Base-by-base conservation (phyloP, 2,888 invertebrate species). In the Cheilosia soror region DNA sequence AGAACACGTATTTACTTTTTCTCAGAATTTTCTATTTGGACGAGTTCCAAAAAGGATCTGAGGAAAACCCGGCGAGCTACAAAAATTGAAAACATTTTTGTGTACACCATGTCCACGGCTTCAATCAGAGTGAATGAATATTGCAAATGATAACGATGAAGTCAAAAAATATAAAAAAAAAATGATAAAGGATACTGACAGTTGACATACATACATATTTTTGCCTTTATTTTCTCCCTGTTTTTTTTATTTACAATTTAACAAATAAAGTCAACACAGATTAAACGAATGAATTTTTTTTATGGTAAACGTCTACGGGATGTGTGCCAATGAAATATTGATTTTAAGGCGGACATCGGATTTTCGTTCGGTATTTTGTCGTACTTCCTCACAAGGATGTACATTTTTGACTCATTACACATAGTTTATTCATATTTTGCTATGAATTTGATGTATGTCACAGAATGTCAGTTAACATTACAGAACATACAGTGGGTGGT, bases 1-100 rank as follows among this genome's bases (percentile, higher is more conserved):
- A 72, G 33, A 49, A 42, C 75, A 53, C 40, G 49, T 78, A 72
- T 73, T 78, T 73, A 83, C 72, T 72, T 57, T 31, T n/a, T 40
- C 51, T 25, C 25, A 53, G 40, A 49, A 65, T 66, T 66, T 77
- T 58, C 53, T 15, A 42, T 78, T 66, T 83, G 83, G 83, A 68
- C 37, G 29, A 55, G 29, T 78, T 78, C 58, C 83, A 83, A 83
- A 63, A 58, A 25, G 20, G 20, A 13, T 27, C 53, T n/a, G 7
- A 60, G 27, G n/a, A 62, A 44, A 55, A 11, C 4, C 15, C 7
- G 37, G 1, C 15, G 20, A 9, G 15, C 11, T 37, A 4, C 9
- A 37, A 20, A 40, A 37, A 29, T 57, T 57, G 20, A 57, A 37
- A 57, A 33, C 57, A 33, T 27, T 37, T 33, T 37, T n/a, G 9